Conservation (phyloP, 2,113 vertebrate genomes). For the Myanophis thanlyinensis region DNA sequence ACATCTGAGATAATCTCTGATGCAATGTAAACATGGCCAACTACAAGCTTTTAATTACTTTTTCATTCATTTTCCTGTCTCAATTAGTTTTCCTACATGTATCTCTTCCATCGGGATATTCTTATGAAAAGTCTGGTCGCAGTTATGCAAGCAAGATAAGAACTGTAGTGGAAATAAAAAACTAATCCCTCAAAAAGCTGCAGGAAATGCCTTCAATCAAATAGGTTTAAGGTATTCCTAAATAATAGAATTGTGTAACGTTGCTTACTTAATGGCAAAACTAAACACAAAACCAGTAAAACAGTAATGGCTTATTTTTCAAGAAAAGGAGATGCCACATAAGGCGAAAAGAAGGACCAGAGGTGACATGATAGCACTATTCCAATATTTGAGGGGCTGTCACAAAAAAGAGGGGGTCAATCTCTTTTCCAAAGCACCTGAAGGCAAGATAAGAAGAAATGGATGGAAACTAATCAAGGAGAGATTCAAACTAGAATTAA, state of each 20-base stretch:
- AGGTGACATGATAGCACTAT: background rate
- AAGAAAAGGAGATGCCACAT: background rate
- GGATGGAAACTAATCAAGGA: background rate
- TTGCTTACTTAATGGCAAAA: background rate
- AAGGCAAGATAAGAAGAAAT: background rate
- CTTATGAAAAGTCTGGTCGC: background rate
- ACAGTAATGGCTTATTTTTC: background rate
- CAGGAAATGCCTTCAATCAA: background rate
- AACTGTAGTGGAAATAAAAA: background rate
- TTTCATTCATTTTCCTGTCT: conserved; percentile 28
- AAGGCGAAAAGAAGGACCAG: background rate
- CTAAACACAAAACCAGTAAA: background rate
- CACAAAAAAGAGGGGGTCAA: background rate
- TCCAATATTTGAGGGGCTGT: background rate
- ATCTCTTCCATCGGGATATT: conserved; percentile 15
- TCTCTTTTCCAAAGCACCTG: background rate
- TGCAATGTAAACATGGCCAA: background rate
- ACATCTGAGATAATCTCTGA: rapidly evolving
- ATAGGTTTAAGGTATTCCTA: background rate
- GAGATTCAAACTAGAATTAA: background rate
- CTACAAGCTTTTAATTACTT: background rate
- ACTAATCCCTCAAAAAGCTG: background rate
- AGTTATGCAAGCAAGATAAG: background rate
- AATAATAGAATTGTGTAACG: background rate
- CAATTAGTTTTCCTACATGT: conserved; percentile 17